Evolutionary conservation across 2,888 invertebrate species (phyloP), one percentile per base, ranked within the genome.

Genomic region (Caradrina kadenii): DNA sequence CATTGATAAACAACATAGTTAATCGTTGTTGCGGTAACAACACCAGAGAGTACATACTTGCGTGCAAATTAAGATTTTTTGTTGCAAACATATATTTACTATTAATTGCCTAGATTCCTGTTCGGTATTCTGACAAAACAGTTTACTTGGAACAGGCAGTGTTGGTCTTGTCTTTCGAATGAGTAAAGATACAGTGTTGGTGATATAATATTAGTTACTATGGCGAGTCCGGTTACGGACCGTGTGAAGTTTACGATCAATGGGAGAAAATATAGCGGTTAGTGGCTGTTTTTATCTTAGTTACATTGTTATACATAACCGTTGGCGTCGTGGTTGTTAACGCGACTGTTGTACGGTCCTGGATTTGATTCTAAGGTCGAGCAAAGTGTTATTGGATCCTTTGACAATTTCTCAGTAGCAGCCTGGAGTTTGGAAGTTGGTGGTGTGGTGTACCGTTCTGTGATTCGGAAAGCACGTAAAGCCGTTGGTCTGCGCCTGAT

Each of bases 181-280:
- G 22, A 21, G 17, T 54, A 11, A 11, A 58, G 3, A 35, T 31
- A 3, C 2, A 13, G n/a, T 58, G 13, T 35, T 19, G 0, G 52
- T 39, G 21, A 61, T 53, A 22, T 42, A 48, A 19, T 31, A 21
- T 21, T 19, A n/a, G 11, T 13, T 31, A 35, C 35, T 31, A 58
- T 63, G 53, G 45, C 73, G 59, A 55, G 52, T 54, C 52, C 50
- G n/a, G 74, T 65, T 69, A 87, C 85, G 85, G 84, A 87, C 65
- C 76, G 87, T 39, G 81, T 89, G 21, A 59, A 84, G 50, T 90
- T 90, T 68, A 85, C 78, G 64, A 87, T 89, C 56, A 89, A 88
- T 58, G 88, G 84, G 10, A 76, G 78, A 53, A 81, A 86, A 42
- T 89, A 79, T 53, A 89, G 83, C 31, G 90, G 89, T 89, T 35